Conservation (phyloP, 2,888 invertebrate species). For the Aquatica leii region DNA sequence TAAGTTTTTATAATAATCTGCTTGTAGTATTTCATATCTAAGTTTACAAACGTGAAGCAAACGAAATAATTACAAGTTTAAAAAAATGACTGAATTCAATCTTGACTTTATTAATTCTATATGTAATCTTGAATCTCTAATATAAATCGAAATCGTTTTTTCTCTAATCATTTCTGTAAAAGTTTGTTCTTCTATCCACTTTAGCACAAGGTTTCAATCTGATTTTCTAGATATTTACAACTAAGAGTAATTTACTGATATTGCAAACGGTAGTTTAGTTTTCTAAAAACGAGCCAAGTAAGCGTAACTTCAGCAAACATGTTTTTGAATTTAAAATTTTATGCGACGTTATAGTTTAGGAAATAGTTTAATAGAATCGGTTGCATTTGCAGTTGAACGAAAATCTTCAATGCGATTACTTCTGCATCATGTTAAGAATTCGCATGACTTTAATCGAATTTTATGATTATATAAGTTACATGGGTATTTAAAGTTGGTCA, state of each 20-base stretch:
- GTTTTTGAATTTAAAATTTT: slow-evolving; percentile 29
- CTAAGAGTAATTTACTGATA: slow-evolving; percentile 30
- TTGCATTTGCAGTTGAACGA: slow-evolving; percentile 25
- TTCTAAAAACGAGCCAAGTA: slow-evolving; percentile 17
- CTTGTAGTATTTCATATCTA: too few relatives aligned
- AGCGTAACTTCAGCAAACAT: slow-evolving; percentile 19
- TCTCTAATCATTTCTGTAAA: slow-evolving; percentile 12
- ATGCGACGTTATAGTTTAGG: slow-evolving; percentile 20
- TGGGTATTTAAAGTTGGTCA: too few relatives aligned
- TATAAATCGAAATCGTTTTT: background rate
- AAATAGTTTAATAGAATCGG: slow-evolving; percentile 17
- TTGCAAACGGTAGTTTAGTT: slow-evolving; percentile 24
- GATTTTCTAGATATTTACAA: slow-evolving; percentile 32
- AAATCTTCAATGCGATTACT: slow-evolving; percentile 13
- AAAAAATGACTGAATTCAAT: background rate
- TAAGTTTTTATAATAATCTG: too few relatives aligned
- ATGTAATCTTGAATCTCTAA: slow-evolving; percentile 1
- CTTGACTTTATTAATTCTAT: background rate
- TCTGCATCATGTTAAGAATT: too few relatives aligned
- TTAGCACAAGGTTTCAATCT: slow-evolving; percentile 20
- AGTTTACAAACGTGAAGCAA: too few relatives aligned
- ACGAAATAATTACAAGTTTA: background rate
- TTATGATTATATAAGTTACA: too few relatives aligned
- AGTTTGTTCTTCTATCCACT: slow-evolving; percentile 18
- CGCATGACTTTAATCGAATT: too few relatives aligned